Conservation (phyloP, 2,888 invertebrate species). For the Ophraella communa region DNA sequence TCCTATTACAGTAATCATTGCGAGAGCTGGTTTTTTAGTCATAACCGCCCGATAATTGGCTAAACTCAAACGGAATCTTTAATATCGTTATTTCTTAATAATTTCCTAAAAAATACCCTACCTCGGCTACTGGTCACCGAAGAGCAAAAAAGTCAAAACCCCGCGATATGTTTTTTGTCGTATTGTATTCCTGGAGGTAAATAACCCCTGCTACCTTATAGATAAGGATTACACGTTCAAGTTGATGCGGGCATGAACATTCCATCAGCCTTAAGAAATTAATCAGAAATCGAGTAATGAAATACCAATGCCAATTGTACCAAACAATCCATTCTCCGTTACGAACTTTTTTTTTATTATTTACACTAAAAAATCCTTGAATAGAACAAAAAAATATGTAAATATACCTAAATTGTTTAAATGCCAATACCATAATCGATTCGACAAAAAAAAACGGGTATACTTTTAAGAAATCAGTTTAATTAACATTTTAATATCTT, state of each 20-base stretch:
- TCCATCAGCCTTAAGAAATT: constrained; percentile 20
- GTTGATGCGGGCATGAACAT: constrained; percentile 14
- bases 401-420: constrained; percentile 1
- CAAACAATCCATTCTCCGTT: constrained; percentile 11
- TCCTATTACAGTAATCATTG: neutral
- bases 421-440: neutral
- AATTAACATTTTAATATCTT: neutral
- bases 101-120: constrained; percentile 44
- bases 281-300: constrained; percentile 14
- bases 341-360: constrained; percentile 7
- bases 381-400: constrained; percentile 2
- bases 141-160: constrained; percentile 21
- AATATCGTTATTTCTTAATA: constrained; percentile 47
- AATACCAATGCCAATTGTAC: constrained; percentile 15
- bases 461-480: neutral
- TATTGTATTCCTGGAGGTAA: constrained; percentile 16
- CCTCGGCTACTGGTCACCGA: constrained; percentile 35
- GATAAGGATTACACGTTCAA: constrained; percentile 7
- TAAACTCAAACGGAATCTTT: constrained; percentile 21
- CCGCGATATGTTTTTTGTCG: constrained; percentile 20
- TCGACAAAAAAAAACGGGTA: neutral
- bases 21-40: constrained; percentile 1
- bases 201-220: constrained; percentile 17
- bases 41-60: constrained; percentile 1
- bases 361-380: constrained; percentile 1